Conservation (phyloP, 2,113 vertebrate species). For the Phalacrocorax aristotelis region DNA sequence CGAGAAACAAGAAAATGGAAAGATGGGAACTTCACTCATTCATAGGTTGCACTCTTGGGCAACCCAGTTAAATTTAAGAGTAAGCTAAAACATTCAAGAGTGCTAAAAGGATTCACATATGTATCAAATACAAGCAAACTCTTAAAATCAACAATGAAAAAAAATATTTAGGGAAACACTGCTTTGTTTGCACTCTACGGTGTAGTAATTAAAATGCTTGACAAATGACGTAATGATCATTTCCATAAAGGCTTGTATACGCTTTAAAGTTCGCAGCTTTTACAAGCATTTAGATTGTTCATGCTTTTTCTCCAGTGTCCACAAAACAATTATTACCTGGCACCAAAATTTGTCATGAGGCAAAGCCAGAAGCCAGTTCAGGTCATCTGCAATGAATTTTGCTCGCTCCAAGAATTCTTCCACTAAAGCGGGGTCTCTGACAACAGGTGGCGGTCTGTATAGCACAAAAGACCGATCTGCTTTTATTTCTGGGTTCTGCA, state of each 20-base stretch:
- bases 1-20: neutral
- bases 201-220: neutral
- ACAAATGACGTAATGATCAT: neutral
- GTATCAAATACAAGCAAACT: neutral
- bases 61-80: neutral
- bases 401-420: constrained; percentile 91
- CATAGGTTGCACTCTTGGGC: accelerated
- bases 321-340: constrained; percentile 81
- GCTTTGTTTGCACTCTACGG: neutral
- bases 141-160: neutral
- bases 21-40: neutral
- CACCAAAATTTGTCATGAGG: constrained; percentile 98
- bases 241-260: no score
- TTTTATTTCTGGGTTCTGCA: constrained; percentile 87
- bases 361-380: constrained; percentile 91
- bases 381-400: constrained; percentile 88
- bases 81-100: neutral
- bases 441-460: constrained; percentile 83
- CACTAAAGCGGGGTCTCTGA: constrained; percentile 79
- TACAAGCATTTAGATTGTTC: neutral
- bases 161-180: neutral
- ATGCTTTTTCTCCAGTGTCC: neutral
- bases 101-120: neutral
- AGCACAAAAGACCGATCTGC: constrained; percentile 88
- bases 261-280: neutral